These are phyloP conservation scores for Argyrosomus japonicus DNA, from an alignment of 2,113 vertebrate genomes.

Conservation along the genomic window DNA sequence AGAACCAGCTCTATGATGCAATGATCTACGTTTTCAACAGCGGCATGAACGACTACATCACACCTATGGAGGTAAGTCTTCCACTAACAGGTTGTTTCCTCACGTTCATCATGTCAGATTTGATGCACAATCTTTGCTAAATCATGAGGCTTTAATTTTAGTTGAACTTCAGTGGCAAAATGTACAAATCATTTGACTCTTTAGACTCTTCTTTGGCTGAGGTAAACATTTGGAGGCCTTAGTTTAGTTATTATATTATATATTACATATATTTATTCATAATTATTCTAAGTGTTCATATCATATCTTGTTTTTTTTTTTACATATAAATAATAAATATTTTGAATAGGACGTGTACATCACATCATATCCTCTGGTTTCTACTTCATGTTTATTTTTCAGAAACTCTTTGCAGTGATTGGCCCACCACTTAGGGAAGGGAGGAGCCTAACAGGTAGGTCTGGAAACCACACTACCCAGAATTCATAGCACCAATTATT, in stretches of 20 bases:
- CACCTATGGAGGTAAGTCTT: conserved; percentile 93
- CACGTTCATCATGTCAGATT: not conserved
- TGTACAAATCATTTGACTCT: not conserved
- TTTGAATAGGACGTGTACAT: not conserved
- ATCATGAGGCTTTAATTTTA: not conserved
- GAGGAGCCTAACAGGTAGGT: conserved; percentile 90
- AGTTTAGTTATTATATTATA: too few species aligned
- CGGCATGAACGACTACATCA: conserved; percentile 97
- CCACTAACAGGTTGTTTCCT: not conserved
- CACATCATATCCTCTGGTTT: not conserved
- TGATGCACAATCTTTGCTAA: too few species aligned
- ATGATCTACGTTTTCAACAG: conserved; percentile 98
- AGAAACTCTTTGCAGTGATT: conserved; percentile 97
- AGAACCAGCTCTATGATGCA: conserved; percentile 94
- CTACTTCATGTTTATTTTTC: conserved; percentile 64
- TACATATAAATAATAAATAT: too few species aligned
- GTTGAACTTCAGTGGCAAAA: not conserved
- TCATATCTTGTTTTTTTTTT: too few species aligned
- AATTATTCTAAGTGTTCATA: not conserved
- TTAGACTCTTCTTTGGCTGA: not conserved
- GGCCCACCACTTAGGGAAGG: conserved; percentile 90
- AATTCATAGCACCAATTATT: not conserved
- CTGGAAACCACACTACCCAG: not conserved
- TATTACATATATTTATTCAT: not conserved
- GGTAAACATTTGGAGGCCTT: too few species aligned